phyloP scores from a whole-genome alignment of 2,888 invertebrate species.

The Acanthosepion esculentum region DNA sequence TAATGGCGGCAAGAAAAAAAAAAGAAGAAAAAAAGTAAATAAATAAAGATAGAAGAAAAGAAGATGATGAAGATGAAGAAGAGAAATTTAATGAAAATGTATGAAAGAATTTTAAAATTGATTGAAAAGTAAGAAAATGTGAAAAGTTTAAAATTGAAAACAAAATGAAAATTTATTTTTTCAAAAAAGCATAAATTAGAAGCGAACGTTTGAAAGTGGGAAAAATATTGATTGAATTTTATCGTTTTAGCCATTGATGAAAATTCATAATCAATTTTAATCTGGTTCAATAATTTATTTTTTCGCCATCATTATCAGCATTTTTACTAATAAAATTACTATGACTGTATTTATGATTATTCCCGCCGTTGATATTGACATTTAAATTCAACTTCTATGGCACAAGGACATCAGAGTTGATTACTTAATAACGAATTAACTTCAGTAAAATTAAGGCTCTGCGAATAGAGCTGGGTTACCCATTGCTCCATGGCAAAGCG shows the following conservation, averaged over 20 bases:
- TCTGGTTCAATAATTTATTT: not conserved
- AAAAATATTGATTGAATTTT: not conserved
- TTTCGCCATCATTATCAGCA: not conserved
- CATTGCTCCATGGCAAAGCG: too few relatives aligned
- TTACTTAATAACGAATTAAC: too few relatives aligned
- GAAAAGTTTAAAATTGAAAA: not conserved
- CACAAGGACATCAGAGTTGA: too few relatives aligned
- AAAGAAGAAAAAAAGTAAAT: not conserved
- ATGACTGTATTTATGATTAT: not conserved
- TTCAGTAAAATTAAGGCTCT: too few relatives aligned
- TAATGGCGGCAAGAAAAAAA: not conserved
- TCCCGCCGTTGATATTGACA: too few relatives aligned
- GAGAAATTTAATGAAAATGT: not conserved
- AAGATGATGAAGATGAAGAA: not conserved
- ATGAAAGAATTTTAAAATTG: not conserved
- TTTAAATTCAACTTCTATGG: too few relatives aligned
- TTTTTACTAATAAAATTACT: not conserved
- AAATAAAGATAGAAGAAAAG: not conserved
- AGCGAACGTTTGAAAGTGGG: not conserved
- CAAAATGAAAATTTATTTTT: not conserved
- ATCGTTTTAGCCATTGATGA: not conserved
- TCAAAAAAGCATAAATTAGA: not conserved
- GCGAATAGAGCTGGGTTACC: too few relatives aligned
- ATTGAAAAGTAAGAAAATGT: not conserved
- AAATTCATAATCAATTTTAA: constrained; percentile 9